phyloP scores from a whole-genome alignment of 2,113 vertebrate genomes.

The Meriones unguiculatus region DNA sequence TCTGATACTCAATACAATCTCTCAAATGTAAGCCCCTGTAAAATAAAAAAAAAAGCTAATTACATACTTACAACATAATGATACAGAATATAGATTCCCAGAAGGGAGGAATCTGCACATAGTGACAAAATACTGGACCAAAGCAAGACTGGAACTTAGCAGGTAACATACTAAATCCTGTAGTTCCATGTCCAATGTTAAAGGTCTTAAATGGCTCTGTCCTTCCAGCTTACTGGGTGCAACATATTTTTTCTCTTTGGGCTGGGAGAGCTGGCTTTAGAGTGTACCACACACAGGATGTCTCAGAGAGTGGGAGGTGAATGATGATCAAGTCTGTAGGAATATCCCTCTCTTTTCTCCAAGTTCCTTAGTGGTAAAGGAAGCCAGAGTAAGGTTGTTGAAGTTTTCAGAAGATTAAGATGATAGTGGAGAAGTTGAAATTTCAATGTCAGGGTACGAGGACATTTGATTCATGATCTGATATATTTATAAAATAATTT shows the following conservation, averaged over 20 bases:
- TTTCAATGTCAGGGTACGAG: neutral
- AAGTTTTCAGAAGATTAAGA: neutral
- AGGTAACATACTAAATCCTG: neutral
- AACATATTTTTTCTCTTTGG: neutral
- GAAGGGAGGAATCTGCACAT: neutral
- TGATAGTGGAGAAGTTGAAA: neutral
- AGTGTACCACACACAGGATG: neutral
- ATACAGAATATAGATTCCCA: neutral
- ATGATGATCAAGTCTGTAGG: neutral
- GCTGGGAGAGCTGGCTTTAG: neutral
- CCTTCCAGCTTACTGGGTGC: neutral
- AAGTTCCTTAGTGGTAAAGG: neutral
- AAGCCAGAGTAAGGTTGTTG: neutral
- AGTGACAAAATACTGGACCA: neutral
- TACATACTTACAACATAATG: neutral
- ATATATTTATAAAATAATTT: neutral
- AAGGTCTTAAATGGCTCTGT: neutral
- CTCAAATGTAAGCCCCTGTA: neutral
- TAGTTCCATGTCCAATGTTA: neutral
- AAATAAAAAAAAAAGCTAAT: neutral
- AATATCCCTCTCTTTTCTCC: neutral
- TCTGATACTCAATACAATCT: neutral
- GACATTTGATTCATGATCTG: neutral
- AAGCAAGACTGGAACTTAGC: neutral
- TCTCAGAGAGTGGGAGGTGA: neutral